phyloP scores from a whole-genome alignment of 2,113 vertebrate species.

The Oplegnathus fasciatus region DNA sequence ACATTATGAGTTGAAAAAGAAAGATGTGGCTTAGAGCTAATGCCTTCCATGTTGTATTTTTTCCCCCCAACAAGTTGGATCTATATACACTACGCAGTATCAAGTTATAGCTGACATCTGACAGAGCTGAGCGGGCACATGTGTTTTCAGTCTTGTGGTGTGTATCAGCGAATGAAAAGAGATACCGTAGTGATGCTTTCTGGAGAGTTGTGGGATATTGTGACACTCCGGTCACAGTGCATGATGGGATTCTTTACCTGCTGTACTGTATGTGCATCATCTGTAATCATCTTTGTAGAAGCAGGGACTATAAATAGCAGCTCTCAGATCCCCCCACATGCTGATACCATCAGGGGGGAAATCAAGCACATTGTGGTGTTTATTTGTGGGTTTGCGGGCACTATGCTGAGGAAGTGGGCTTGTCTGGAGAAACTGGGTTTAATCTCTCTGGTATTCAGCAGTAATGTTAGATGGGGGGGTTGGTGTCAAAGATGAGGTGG shows the following conservation, averaged over 20 bases:
- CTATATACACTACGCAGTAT: conserved; percentile 10
- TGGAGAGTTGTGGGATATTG: conserved; percentile 19
- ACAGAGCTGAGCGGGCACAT: conserved; percentile 16
- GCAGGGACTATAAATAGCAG: conserved; percentile 55
- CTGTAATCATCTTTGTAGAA: conserved; percentile 4
- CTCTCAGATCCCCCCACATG: conserved; percentile 42
- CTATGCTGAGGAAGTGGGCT: conserved; percentile 77
- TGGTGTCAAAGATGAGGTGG: conserved; percentile 53
- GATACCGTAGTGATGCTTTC: not conserved
- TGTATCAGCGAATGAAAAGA: not conserved
- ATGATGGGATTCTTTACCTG: conserved; percentile 55
- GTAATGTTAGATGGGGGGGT: conserved; percentile 48
- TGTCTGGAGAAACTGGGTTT: conserved; percentile 66
- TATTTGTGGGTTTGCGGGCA: conserved; percentile 70
- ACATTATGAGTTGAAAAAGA: conserved; percentile 25
- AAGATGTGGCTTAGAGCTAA: conserved; percentile 55
- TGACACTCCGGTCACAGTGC: not conserved
- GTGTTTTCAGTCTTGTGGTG: conserved; percentile 23
- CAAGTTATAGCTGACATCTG: conserved; percentile 10
- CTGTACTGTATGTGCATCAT: conserved; percentile 4
- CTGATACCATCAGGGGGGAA: conserved; percentile 48
- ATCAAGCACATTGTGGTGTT: conserved; percentile 50
- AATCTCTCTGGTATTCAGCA: conserved; percentile 73
- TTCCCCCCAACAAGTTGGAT: not conserved
- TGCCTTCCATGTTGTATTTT: conserved; percentile 47